phyloP scores from a whole-genome alignment of 2,797 vertebrate genomes.

The Pygocentrus nattereri region DNA sequence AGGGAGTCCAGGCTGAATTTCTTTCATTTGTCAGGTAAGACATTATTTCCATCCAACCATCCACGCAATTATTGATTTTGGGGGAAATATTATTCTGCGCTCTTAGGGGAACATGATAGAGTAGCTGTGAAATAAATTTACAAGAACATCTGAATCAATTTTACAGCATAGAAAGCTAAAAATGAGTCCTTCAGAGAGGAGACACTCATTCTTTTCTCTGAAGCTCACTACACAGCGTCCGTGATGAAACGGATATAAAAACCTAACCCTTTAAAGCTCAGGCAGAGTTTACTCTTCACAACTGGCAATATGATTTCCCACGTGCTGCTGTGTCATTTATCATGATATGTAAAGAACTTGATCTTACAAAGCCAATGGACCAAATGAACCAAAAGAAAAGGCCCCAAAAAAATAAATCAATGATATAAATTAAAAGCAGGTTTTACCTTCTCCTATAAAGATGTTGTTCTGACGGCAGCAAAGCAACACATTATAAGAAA shows the following conservation, averaged over 20 bases:
- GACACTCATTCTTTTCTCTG: background rate
- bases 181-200: background rate
- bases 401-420: no score
- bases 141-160: constrained; percentile 1
- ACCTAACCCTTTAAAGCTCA: no score
- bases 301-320: no score
- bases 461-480: no score
- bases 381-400: no score
- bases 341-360: no score
- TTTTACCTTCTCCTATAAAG: no score
- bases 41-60: constrained; percentile 11
- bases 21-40: constrained; percentile 23
- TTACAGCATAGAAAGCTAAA: background rate
- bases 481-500: no score
- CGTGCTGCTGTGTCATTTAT: no score
- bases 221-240: constrained; percentile 51
- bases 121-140: background rate
- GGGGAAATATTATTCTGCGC: background rate
- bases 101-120: background rate
- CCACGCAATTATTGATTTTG: constrained; percentile 1
- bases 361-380: no score
- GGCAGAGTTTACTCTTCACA: no score
- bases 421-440: no score
- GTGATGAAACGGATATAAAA: constrained; percentile 51
- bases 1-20: background rate